Evolutionary conservation across 2,113 vertebrate species (phyloP).

Genomic region (Crotalus viridis): DNA sequence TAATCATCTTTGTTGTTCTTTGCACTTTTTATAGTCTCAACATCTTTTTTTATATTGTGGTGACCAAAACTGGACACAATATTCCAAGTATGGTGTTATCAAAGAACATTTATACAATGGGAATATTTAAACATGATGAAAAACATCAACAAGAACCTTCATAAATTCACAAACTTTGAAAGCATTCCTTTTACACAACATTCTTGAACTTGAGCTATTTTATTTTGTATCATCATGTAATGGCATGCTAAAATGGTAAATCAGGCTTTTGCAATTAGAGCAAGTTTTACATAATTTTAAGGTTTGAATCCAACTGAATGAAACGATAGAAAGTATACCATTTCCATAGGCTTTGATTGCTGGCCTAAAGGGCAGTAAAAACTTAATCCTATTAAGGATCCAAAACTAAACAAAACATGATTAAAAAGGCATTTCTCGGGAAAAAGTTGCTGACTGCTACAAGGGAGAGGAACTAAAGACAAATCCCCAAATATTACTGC

Average conservation of each 20-base stretch:
- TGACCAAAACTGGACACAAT: neutral
- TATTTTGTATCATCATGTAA: neutral
- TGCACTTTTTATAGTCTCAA: neutral
- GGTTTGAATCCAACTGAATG: neutral
- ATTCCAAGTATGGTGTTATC: neutral
- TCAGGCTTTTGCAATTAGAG: too few species aligned
- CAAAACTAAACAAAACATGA: constrained; percentile 19
- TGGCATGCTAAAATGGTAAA: neutral
- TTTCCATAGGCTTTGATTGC: constrained; percentile 2
- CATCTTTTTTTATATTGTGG: neutral
- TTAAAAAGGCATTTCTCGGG: constrained; percentile 18
- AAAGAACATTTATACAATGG: neutral
- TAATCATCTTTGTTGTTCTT: neutral
- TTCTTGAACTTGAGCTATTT: neutral
- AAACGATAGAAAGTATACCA: neutral
- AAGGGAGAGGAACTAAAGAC: constrained; percentile 5
- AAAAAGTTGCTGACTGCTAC: constrained; percentile 11
- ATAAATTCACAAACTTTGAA: neutral
- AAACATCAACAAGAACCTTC: neutral
- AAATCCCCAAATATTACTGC: constrained; percentile 25
- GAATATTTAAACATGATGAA: neutral
- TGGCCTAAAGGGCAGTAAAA: constrained; percentile 9
- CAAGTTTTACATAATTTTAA: neutral
- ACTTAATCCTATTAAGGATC: constrained; percentile 11
- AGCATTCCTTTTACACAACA: neutral